Conservation (phyloP, 2,797 vertebrate genomes). For the Darevskia mixta region DNA sequence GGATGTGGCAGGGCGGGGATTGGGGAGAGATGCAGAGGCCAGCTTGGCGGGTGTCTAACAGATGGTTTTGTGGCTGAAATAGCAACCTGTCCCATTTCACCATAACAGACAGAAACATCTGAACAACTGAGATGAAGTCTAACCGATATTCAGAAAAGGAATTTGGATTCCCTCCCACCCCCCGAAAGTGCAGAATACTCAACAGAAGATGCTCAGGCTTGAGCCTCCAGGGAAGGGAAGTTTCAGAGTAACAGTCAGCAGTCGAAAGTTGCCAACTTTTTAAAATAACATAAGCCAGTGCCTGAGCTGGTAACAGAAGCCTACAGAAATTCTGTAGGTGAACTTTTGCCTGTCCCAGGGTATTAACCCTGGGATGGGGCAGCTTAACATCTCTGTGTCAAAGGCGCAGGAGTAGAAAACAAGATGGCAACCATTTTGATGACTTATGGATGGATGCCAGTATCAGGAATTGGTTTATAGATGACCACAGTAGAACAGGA, state of each 20-base stretch:
- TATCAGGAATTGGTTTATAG: neutral
- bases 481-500: neutral
- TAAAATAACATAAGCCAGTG: neutral
- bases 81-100: neutral
- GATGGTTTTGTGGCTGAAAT: constrained; percentile 26
- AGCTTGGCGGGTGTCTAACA: neutral
- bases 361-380: too few relatives aligned
- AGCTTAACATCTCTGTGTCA: too few relatives aligned
- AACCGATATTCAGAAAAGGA: neutral
- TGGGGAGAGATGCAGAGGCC: neutral
- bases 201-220: neutral
- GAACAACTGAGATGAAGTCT: neutral
- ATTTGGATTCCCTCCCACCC: too few relatives aligned
- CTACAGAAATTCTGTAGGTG: neutral
- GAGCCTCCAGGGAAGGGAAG: neutral
- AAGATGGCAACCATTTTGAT: neutral
- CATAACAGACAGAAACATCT: neutral
- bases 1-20: too few relatives aligned
- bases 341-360: neutral
- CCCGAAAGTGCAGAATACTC: too few relatives aligned
- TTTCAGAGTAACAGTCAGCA: neutral
- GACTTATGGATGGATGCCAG: neutral
- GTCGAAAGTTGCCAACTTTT: too few relatives aligned
- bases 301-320: neutral
- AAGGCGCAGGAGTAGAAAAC: neutral